These are phyloP conservation scores for Pseudorhombus dupliciocellatus DNA, from an alignment of 2,113 vertebrate genomes.

Conservation along the genomic window DNA sequence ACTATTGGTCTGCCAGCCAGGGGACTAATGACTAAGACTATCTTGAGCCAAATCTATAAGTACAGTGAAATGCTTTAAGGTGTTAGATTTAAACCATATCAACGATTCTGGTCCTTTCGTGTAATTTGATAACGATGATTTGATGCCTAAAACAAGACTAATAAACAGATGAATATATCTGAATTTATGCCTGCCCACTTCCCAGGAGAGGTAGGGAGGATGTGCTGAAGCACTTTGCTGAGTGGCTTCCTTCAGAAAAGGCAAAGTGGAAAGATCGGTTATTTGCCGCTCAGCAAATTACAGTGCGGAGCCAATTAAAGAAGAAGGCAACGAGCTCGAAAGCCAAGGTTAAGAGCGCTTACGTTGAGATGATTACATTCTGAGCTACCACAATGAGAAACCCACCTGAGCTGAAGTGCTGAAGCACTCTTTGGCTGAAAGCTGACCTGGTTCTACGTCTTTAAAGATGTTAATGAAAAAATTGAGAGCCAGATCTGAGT, in stretches of 20 bases:
- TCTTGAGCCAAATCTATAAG: no score
- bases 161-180: no score
- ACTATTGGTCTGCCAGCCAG: no score
- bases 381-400: constrained; percentile 40
- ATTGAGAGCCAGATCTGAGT: not conserved
- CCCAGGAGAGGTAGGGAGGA: not conserved
- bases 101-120: no score
- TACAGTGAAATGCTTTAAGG: no score
- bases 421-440: constrained; percentile 16
- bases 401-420: constrained; percentile 40
- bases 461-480: constrained; percentile 10
- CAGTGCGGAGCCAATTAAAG: constrained; percentile 27
- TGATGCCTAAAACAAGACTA: no score
- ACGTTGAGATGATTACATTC: constrained; percentile 52
- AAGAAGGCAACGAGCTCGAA: constrained; percentile 36
- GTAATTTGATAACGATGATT: no score
- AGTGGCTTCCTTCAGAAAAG: constrained; percentile 12
- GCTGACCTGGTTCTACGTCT: constrained; percentile 21
- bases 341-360: constrained; percentile 61
- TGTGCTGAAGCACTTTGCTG: not conserved
- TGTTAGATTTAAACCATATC: no score
- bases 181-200: no score
- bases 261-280: constrained; percentile 16
- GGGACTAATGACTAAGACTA: no score
- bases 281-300: constrained; percentile 38